phyloP scores from a whole-genome alignment of 2,797 vertebrate genomes.

The Chiroxiphia lanceolata region DNA sequence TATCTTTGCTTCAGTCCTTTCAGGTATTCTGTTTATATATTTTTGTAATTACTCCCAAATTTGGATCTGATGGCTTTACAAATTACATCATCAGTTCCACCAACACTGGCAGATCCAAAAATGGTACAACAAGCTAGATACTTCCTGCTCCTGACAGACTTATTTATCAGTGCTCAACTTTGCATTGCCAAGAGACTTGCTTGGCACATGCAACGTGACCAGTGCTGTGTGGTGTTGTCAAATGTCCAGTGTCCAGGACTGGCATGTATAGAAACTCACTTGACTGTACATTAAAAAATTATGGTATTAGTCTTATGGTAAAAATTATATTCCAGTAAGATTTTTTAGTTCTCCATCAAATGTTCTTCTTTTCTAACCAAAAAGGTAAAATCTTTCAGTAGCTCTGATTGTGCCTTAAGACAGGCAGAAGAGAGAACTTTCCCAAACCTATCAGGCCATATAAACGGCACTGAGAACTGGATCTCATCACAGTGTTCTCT shows the following conservation, averaged over 20 bases:
- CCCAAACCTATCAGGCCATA: accelerated
- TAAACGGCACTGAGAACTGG: background rate
- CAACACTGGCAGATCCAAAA: background rate
- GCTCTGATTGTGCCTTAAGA: background rate
- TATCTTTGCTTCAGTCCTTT: background rate
- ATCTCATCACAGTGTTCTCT: background rate
- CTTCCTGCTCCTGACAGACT: background rate
- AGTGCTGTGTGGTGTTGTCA: background rate
- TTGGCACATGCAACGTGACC: background rate
- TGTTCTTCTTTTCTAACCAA: background rate
- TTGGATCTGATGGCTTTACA: background rate
- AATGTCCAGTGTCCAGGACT: background rate
- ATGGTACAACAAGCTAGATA: background rate
- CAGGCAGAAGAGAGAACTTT: background rate
- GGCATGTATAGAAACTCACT: background rate
- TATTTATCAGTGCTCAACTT: background rate
- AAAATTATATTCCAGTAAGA: background rate
- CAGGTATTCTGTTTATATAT: background rate
- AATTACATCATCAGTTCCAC: background rate
- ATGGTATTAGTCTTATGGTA: background rate
- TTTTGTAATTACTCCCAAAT: background rate
- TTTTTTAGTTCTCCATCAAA: background rate
- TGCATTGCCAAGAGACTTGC: background rate
- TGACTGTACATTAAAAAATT: background rate
- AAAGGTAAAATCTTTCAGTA: background rate